Conservation (phyloP, 2,888 invertebrate species). For the Xestobium rufovillosum region DNA sequence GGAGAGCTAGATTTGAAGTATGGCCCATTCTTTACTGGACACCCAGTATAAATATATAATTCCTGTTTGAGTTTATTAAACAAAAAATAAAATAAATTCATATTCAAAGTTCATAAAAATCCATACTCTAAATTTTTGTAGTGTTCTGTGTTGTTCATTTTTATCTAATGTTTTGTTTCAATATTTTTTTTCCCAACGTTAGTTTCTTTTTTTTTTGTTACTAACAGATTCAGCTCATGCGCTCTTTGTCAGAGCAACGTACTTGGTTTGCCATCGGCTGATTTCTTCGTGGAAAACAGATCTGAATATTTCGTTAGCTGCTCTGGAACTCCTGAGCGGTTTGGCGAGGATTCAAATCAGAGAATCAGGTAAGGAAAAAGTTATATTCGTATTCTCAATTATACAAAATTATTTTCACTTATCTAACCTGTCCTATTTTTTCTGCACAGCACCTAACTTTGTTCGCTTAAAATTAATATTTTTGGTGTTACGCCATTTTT, state of each 20-base stretch:
- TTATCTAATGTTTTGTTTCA: slow-evolving; percentile 11
- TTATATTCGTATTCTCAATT: slow-evolving; percentile 4
- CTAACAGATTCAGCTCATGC: slow-evolving; percentile 86
- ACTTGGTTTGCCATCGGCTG: slow-evolving; percentile 87
- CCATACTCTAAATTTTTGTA: slow-evolving; percentile 29
- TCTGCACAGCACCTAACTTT: no score
- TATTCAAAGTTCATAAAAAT: no score
- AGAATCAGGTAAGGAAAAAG: slow-evolving; percentile 63
- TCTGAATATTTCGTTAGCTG: slow-evolving; percentile 87
- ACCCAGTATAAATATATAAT: no score
- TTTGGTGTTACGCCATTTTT: no score
- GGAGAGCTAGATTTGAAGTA: no score
- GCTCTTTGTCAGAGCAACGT: slow-evolving; percentile 85
- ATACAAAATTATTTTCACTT: neutral
- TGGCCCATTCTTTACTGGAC: no score
- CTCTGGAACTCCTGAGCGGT: slow-evolving; percentile 83
- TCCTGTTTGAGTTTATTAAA: no score
- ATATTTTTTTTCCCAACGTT: slow-evolving; percentile 9
- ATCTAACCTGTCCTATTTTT: no score
- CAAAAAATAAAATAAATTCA: no score
- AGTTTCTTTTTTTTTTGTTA: slow-evolving; percentile 18
- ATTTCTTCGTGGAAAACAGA: slow-evolving; percentile 96
- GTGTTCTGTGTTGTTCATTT: slow-evolving; percentile 9
- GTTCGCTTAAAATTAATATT: no score
- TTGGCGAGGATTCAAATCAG: slow-evolving; percentile 83